Evolutionary conservation across 2,888 invertebrate genomes (phyloP).

Genomic region (Parnassius smintheus): DNA sequence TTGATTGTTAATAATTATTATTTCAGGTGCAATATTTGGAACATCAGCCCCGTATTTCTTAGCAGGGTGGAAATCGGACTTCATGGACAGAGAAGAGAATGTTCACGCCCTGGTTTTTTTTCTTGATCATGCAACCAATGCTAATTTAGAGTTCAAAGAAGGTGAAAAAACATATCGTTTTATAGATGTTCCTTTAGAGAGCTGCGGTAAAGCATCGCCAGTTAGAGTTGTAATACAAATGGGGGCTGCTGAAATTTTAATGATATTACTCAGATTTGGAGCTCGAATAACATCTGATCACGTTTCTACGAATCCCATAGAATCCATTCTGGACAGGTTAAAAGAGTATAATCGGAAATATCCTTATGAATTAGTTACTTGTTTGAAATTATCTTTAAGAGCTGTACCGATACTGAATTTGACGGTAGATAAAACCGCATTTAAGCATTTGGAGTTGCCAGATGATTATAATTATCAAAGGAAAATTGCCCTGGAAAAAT

Average conservation of each 20-base stretch:
- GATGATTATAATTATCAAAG: constrained; percentile 72
- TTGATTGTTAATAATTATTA: not conserved
- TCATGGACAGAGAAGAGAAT: constrained; percentile 88
- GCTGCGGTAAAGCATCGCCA: constrained; percentile 88
- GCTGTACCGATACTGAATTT: constrained; percentile 82
- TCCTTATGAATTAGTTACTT: constrained; percentile 85
- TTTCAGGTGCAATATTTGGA: constrained; percentile 90
- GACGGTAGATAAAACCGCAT: constrained; percentile 59
- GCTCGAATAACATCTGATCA: constrained; percentile 73
- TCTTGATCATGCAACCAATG: constrained; percentile 87
- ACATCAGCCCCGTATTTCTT: constrained; percentile 89
- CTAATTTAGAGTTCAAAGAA: constrained; percentile 80
- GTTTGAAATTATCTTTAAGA: constrained; percentile 85
- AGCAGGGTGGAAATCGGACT: constrained; percentile 94
- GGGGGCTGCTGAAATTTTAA: constrained; percentile 87
- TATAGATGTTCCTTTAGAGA: constrained; percentile 91
- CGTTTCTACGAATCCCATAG: constrained; percentile 82
- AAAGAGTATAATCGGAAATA: constrained; percentile 83
- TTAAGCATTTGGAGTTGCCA: constrained; percentile 59
- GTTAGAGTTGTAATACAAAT: constrained; percentile 88
- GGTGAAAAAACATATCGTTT: constrained; percentile 75
- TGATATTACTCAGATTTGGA: constrained; percentile 84
- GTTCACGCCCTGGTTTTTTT: constrained; percentile 88
- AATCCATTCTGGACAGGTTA: constrained; percentile 84
- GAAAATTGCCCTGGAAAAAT: constrained; percentile 63